Conservation (phyloP, 2,113 vertebrate genomes). For the Chionis minor region DNA sequence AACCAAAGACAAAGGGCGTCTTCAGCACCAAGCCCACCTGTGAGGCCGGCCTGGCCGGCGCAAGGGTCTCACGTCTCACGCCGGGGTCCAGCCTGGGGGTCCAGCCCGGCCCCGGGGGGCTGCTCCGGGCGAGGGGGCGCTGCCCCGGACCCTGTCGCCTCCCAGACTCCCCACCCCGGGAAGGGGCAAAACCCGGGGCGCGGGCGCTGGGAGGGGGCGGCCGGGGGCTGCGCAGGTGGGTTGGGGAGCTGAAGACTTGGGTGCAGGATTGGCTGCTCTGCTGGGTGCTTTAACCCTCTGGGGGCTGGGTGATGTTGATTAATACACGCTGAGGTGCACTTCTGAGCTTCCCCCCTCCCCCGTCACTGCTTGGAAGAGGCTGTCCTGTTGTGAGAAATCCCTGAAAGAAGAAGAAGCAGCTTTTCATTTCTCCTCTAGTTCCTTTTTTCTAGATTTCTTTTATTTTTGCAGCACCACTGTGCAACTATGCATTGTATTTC, state of each 20-base stretch:
- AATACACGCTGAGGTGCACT: conserved; percentile 85
- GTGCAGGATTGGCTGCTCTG: conserved; percentile 82
- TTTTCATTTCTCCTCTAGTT: conserved; percentile 65
- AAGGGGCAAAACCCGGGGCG: background rate
- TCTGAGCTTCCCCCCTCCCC: conserved; percentile 77
- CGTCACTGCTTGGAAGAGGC: conserved; percentile 86
- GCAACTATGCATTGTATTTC: conserved; percentile 98
- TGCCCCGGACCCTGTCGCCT: background rate
- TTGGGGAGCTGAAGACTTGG: conserved; percentile 72
- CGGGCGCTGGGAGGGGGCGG: background rate
- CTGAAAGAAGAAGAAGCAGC: conserved; percentile 61
- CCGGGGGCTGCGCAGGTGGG: conserved; percentile 62
- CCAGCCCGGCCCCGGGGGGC: background rate
- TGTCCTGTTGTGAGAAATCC: conserved; percentile 70
- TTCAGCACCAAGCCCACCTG: conserved; percentile 69
- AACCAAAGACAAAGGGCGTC: conserved; percentile 83
- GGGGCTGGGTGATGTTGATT: conserved; percentile 85
- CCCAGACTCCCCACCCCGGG: background rate
- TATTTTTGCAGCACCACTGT: conserved; percentile 84
- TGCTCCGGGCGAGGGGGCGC: background rate
- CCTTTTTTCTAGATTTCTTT: conserved; percentile 61
- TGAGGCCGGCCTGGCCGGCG: background rate
- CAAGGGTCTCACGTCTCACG: background rate
- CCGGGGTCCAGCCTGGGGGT: background rate
- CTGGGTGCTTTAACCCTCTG: conserved; percentile 80